phyloP scores from a whole-genome alignment of 2,888 invertebrate species.

The Zygaena filipendulae region DNA sequence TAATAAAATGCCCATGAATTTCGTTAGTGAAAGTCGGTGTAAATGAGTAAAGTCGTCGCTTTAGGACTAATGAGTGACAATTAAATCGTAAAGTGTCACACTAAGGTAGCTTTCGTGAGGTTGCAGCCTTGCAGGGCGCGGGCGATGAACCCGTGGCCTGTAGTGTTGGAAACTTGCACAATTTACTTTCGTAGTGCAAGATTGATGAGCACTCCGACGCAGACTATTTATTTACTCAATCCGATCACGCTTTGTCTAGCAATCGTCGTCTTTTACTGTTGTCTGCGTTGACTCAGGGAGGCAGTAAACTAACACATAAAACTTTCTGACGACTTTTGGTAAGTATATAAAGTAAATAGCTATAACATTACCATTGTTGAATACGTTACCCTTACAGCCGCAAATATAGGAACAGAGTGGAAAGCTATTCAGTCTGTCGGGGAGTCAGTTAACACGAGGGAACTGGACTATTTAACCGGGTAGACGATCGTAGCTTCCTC shows the following conservation, averaged over 20 bases:
- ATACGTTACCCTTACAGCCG: no score
- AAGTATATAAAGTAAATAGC: conserved; percentile 19
- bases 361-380: conserved; percentile 16
- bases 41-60: conserved; percentile 41
- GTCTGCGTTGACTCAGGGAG: conserved; percentile 36
- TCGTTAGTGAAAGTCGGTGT: conserved; percentile 33
- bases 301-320: conserved; percentile 46
- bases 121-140: conserved; percentile 52
- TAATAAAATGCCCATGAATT: conserved; percentile 50
- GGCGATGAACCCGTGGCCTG: conserved; percentile 41
- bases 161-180: conserved; percentile 44
- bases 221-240: conserved; percentile 61
- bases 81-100: conserved; percentile 59
- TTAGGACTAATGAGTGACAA: conserved; percentile 58
- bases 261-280: conserved; percentile 51
- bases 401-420: conserved; percentile 22
- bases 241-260: conserved; percentile 59
- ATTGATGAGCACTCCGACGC: conserved; percentile 56
- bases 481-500: conserved; percentile 38
- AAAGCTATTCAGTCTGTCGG: conserved; percentile 28
- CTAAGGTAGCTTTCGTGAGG: conserved; percentile 54
- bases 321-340: conserved; percentile 31
- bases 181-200: conserved; percentile 51
- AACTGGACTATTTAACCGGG: conserved; percentile 30
- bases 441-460: conserved; percentile 32